Base-by-base conservation (phyloP, 2,888 invertebrate species). In the Parochlus steinenii region DNA sequence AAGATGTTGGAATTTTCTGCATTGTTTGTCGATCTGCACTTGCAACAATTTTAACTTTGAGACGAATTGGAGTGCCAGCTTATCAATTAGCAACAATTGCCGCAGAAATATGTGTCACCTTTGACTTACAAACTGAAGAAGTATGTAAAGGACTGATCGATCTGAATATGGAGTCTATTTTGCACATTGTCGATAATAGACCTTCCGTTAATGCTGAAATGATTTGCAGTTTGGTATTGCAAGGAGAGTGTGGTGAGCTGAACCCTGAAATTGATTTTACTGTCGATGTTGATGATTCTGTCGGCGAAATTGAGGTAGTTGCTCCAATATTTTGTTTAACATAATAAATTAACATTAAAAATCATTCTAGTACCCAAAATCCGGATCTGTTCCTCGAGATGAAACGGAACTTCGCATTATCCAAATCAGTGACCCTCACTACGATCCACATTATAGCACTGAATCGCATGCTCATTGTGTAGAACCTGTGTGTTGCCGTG, bases 401-500 rank as follows among this genome's bases (percentile, higher is more conserved):
- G 40, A 36, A 0, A 41, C 39, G 2, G 42, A 44, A 26, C 30
- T 45, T n/a, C 36, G 20, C 16, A 48, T 57, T 24, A 45, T 58
- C 6, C 58, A 58, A 15, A 38, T 57, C 12, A 45, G 47, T 6
- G 57, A 90, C 49, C 68, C 81, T 17, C 89, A 89, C 50, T 69
- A 76, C 33, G 87, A 89, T 54, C 73, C 75, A 0, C 49, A 66
- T 2, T 89, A 89, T 49, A 62, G 65, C 43, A 64, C 69, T 1
- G 69, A 68, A 18, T 68, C 74, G 1, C 69, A 73, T 31, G 73
- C 79, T 0, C 61, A 67, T 3, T 89, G 89, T 50, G 67, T 63
- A 1, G 75, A 78, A 44, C 80, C 83, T 2, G 61, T 76, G 4
- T 90, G 89, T 50, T 90, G 89, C 50, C 67, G 80, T 37, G 51